These are phyloP conservation scores for Anthopleura sola DNA, from an alignment of 64 coral and sea anemone species.

Conservation along the genomic window DNA sequence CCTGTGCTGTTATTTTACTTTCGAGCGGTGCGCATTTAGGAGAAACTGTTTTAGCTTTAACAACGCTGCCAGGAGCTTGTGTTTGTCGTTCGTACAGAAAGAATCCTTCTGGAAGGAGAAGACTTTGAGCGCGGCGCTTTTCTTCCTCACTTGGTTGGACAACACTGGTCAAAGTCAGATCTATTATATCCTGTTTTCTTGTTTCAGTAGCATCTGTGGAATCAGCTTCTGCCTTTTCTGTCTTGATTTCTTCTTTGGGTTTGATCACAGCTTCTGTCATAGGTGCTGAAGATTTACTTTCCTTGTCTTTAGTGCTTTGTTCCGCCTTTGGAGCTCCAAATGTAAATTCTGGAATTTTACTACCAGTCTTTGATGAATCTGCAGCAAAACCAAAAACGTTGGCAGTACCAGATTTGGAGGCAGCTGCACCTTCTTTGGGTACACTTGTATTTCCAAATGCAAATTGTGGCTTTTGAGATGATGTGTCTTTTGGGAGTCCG, in stretches of 20 bases:
- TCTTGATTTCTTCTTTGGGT: background rate
- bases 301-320: background rate
- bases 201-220: background rate
- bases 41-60: background rate
- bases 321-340: background rate
- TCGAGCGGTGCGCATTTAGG: background rate
- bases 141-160: constrained; percentile 11
- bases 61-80: background rate
- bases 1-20: background rate
- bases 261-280: background rate
- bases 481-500: background rate
- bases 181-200: background rate
- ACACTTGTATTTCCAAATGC: background rate
- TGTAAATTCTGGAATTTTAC: background rate
- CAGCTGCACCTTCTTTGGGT: background rate
- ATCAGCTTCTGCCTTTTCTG: background rate
- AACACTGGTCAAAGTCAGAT: background rate
- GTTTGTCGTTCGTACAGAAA: constrained; percentile 17
- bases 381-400: background rate
- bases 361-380: background rate
- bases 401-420: background rate
- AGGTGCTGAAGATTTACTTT: background rate
- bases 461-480: background rate
- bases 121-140: constrained; percentile 9
- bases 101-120: constrained; percentile 21